A percentile compares a stretch with the other conserved stretches of the same genome.
Conservation (phyloP, 2,113 vertebrate species). For the Mionectes macconnelli region DNA sequence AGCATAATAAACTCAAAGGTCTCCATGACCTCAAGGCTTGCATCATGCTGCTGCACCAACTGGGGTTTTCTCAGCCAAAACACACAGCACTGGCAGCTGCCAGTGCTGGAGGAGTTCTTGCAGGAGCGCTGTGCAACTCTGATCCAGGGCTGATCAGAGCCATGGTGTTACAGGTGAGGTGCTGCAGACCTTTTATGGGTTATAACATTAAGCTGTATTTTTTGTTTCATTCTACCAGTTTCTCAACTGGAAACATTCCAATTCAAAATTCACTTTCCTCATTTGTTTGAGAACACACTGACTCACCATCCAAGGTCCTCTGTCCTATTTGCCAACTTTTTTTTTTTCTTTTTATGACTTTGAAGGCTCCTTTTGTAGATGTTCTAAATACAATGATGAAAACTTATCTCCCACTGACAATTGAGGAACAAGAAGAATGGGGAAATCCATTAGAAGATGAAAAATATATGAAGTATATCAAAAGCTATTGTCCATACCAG, state of each 20-base stretch:
- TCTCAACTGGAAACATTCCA: neutral
- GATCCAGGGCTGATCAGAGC: constrained; percentile 82
- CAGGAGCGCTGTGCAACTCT: constrained; percentile 87
- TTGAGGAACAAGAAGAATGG: constrained; percentile 95
- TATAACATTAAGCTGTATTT: neutral
- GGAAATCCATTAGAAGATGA: constrained; percentile 84
- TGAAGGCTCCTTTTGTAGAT: constrained; percentile 92
- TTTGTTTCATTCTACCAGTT: neutral
- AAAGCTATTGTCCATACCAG: constrained; percentile 89
- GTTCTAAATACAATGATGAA: constrained; percentile 91
- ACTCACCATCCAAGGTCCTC: neutral
- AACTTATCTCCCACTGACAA: constrained; percentile 84
- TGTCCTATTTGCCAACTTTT: neutral
- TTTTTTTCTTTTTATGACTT: neutral
- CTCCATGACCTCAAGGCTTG: constrained; percentile 88
- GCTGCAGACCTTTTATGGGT: neutral
- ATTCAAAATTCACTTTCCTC: neutral
- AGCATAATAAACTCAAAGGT: constrained; percentile 83
- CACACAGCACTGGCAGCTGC: constrained; percentile 80
- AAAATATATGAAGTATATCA: constrained; percentile 78
- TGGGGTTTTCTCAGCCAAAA: constrained; percentile 83
- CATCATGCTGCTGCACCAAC: constrained; percentile 79
- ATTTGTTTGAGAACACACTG: neutral
- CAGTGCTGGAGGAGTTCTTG: constrained; percentile 92
- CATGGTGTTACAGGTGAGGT: constrained; percentile 83